A percentile compares a stretch with the other conserved stretches of the same genome.
Conservation (phyloP, 1,140 invertebrate genomes). For the Drosophila jambulina region DNA sequence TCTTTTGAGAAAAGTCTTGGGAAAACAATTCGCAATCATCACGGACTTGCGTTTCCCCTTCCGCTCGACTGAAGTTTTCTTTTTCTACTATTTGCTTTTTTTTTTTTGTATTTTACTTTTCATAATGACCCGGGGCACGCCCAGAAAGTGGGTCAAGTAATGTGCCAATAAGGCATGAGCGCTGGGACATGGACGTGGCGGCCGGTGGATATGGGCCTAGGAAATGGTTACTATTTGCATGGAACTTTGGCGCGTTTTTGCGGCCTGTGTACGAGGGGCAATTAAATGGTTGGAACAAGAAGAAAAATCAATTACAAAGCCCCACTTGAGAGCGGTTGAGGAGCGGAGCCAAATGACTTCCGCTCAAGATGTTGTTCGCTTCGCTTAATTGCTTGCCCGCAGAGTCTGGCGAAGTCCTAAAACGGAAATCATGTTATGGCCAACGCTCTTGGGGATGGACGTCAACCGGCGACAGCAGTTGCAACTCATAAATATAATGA, state of each 20-base stretch:
- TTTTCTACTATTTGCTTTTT: neutral
- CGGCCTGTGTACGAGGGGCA: conserved; percentile 58
- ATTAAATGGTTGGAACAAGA: conserved; percentile 57
- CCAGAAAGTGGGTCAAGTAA: conserved; percentile 45
- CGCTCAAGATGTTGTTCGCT: conserved; percentile 62
- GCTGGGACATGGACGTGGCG: conserved; percentile 35
- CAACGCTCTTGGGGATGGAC: conserved; percentile 49
- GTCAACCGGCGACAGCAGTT: conserved; percentile 38
- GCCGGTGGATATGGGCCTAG: conserved; percentile 31
- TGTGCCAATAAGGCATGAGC: conserved; percentile 44
- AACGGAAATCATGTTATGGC: conserved; percentile 82
- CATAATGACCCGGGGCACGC: conserved; percentile 48
- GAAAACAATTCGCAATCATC: conserved; percentile 51
- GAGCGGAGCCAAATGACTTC: conserved; percentile 73
- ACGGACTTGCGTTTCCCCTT: conserved; percentile 12
- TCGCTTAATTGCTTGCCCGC: conserved; percentile 73
- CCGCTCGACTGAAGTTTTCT: conserved; percentile 31
- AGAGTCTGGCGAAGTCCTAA: conserved; percentile 55
- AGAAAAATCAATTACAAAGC: conserved; percentile 79
- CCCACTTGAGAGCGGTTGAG: conserved; percentile 48
- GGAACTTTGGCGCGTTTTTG: conserved; percentile 76
- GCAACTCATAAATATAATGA: conserved; percentile 83
- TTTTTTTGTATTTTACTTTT: conserved; percentile 29
- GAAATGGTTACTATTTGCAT: conserved; percentile 66
- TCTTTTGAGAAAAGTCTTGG: conserved; percentile 34